A percentile compares a stretch with the other conserved stretches of the same genome.
Evolutionary conservation across 2,113 vertebrate species (phyloP).

Genomic region (Plectropomus leopardus): DNA sequence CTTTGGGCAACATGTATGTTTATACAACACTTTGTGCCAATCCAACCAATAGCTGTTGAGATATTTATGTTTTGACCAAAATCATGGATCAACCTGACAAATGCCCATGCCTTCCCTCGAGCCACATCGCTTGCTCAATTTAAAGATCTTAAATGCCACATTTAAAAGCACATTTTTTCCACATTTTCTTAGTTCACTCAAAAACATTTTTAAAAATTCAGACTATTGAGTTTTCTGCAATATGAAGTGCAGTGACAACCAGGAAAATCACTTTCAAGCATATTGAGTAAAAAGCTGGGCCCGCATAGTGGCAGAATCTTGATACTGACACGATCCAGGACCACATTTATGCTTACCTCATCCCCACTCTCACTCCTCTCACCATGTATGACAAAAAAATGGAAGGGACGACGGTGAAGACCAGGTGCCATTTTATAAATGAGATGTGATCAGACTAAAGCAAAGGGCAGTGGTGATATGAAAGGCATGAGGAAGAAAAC

Average conservation of each 20-base stretch:
- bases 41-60: not conserved
- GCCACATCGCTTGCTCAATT: not conserved
- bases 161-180: not conserved
- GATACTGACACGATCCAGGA: not conserved
- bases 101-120: no score
- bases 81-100: not conserved
- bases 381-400: not conserved
- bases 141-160: not conserved
- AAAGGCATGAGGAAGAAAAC: not conserved
- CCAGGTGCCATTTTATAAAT: conserved; percentile 10
- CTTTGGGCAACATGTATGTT: not conserved
- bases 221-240: not conserved
- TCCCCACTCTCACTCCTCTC: not conserved
- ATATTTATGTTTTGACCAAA: not conserved
- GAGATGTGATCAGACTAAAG: not conserved
- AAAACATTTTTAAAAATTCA: not conserved
- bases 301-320: not conserved
- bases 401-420: not conserved
- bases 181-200: not conserved
- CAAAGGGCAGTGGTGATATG: not conserved
- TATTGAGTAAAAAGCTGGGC: not conserved
- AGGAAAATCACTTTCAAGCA: not conserved
- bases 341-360: not conserved
- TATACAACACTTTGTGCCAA: no score
- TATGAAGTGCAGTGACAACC: not conserved